phyloP scores from a whole-genome alignment of 2,888 invertebrate species.

The Syrista parreyssii region DNA sequence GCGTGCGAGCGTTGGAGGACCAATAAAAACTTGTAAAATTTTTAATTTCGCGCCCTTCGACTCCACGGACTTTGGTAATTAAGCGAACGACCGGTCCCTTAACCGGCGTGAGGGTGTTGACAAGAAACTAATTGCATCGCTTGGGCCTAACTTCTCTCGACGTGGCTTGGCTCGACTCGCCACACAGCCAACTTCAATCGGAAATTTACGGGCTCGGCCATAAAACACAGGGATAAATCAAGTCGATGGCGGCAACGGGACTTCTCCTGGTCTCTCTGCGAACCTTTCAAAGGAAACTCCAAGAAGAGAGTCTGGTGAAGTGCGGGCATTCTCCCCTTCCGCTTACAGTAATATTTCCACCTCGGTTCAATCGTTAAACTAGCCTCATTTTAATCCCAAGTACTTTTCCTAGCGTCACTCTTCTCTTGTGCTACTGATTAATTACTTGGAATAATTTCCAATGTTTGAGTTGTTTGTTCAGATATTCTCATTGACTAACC shows the following conservation, averaged over 20 bases:
- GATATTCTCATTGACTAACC: background rate
- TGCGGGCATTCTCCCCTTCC: slow-evolving; percentile 7
- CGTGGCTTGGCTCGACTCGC: background rate
- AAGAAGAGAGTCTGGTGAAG: slow-evolving; percentile 7
- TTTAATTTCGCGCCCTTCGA: slow-evolving; percentile 23
- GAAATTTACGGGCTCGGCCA: slow-evolving; percentile 20
- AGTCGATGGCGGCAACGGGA: slow-evolving; percentile 10
- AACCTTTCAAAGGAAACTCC: slow-evolving; percentile 12
- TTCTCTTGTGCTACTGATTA: background rate
- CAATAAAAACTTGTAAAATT: slow-evolving; percentile 23
- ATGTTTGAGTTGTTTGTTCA: background rate
- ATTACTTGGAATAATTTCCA: background rate
- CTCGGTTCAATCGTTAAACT: background rate
- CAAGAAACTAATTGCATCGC: slow-evolving; percentile 27
- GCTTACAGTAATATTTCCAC: slow-evolving; percentile 12
- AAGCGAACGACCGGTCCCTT: slow-evolving; percentile 20
- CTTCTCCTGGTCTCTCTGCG: slow-evolving; percentile 12
- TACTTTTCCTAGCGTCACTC: background rate
- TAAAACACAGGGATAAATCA: slow-evolving; percentile 24
- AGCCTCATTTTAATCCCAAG: background rate
- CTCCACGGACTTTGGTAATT: slow-evolving; percentile 24
- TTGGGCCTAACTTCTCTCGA: slow-evolving; percentile 14
- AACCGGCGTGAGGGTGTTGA: slow-evolving; percentile 15
- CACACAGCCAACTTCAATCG: slow-evolving; percentile 19
- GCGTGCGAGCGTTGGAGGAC: slow-evolving; percentile 3